phyloP scores from a whole-genome alignment of 2,888 invertebrate genomes.

The Baccha elongata region DNA sequence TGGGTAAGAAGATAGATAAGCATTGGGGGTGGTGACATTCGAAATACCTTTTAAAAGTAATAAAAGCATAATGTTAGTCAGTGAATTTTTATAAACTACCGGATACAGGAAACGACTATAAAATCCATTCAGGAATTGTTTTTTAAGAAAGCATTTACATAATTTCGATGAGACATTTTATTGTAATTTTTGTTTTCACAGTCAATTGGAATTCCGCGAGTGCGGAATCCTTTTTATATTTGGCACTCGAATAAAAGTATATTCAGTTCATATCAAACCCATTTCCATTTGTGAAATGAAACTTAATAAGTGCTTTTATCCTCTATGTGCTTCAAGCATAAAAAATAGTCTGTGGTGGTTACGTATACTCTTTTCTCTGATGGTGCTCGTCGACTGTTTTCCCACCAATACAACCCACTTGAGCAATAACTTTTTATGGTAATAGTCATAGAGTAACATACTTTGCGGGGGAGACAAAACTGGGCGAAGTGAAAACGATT shows the following conservation, averaged over 20 bases:
- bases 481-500: slow-evolving; percentile 50
- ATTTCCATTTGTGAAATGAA: slow-evolving; percentile 62
- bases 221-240: slow-evolving; percentile 12
- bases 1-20: not conserved
- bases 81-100: slow-evolving; percentile 22
- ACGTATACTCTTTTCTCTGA: not conserved
- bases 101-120: slow-evolving; percentile 17
- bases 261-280: slow-evolving; percentile 62
- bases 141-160: slow-evolving; percentile 46
- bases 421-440: slow-evolving; percentile 63
- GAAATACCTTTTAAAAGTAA: slow-evolving; percentile 25
- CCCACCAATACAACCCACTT: not conserved
- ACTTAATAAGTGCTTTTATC: slow-evolving; percentile 60
- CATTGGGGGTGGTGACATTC: slow-evolving; percentile 11
- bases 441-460: slow-evolving; percentile 41
- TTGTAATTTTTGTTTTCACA: slow-evolving; percentile 9
- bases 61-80: slow-evolving; percentile 1
- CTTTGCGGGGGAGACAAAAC: slow-evolving; percentile 6
- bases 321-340: not conserved
- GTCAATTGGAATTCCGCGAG: slow-evolving; percentile 37
- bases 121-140: slow-evolving; percentile 44
- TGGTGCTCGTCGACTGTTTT: slow-evolving; percentile 4
- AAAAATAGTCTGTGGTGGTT: slow-evolving; percentile 9
- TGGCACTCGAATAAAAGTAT: slow-evolving; percentile 32
- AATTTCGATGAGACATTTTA: slow-evolving; percentile 36